Percentiles rank a stretch among this genome's conserved stretches.
These are phyloP conservation scores for Heteractis magnifica DNA, from an alignment of 92 coral and sea anemone genomes.

Conservation along the genomic window DNA sequence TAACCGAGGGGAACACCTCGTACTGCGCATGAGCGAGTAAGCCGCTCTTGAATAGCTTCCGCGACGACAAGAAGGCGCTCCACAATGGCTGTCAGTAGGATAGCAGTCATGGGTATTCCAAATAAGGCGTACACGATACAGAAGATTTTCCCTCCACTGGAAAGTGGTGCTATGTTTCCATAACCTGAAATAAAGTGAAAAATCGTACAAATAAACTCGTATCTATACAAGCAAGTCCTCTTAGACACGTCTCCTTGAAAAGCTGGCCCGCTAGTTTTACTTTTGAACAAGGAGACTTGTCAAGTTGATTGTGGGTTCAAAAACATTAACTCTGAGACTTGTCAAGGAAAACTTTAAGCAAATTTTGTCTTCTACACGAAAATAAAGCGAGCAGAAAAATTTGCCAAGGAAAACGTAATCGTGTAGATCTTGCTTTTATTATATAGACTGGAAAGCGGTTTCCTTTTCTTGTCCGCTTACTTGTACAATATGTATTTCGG, in stretches of 20 bases:
- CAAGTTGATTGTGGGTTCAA: no score
- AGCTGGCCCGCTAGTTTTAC: background rate
- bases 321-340: no score
- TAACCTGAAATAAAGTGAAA: constrained; percentile 61
- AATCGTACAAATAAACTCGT: no score
- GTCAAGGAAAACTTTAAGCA: no score
- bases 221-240: background rate
- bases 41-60: constrained; percentile 62
- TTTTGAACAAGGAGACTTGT: background rate
- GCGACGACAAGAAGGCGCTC: constrained; percentile 79
- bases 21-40: constrained; percentile 65
- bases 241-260: no score
- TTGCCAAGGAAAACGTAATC: no score
- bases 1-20: constrained; percentile 88
- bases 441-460: no score
- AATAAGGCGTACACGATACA: constrained; percentile 91
- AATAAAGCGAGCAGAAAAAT: no score
- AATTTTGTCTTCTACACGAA: no score
- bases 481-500: no score
- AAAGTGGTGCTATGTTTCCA: constrained; percentile 93
- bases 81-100: constrained; percentile 96
- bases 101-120: constrained; percentile 99
- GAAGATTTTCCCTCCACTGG: constrained; percentile 89
- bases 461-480: no score
- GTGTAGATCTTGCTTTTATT: no score